These are phyloP conservation scores for Zaprionus capensis DNA, from an alignment of 1,140 invertebrate species.

Conservation along the genomic window DNA sequence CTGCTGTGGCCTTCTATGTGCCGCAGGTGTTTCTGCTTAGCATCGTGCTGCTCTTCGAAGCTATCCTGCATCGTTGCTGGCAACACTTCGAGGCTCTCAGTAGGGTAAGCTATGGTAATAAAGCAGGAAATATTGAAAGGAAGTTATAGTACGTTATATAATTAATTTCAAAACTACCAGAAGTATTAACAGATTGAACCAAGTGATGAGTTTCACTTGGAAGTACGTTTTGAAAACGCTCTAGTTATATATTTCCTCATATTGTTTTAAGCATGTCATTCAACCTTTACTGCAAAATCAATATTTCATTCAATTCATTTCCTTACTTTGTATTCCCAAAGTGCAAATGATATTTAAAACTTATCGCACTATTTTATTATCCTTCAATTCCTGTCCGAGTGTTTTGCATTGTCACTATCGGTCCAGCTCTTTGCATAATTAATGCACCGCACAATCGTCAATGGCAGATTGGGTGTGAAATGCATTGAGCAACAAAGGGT, in stretches of 20 bases:
- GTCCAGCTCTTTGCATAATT: conserved; percentile 4
- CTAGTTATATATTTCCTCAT: no score
- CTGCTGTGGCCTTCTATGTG: conserved; percentile 74
- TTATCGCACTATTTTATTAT: neutral
- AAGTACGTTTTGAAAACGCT: no score
- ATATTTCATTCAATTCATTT: neutral
- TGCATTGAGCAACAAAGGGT: neutral
- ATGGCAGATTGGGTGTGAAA: neutral
- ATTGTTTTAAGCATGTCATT: no score
- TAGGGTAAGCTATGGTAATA: conserved; percentile 47
- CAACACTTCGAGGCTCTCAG: conserved; percentile 74
- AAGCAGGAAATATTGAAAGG: neutral
- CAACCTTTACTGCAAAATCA: neutral
- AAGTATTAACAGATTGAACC: no score
- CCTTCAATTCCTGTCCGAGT: neutral
- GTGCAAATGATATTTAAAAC: neutral
- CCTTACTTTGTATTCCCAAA: neutral
- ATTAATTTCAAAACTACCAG: no score
- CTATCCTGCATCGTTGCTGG: conserved; percentile 70
- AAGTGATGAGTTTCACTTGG: no score
- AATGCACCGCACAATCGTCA: conserved; percentile 13
- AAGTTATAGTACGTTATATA: no score
- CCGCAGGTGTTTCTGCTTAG: conserved; percentile 76
- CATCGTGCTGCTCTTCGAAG: conserved; percentile 66
- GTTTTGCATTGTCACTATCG: neutral